Percentiles rank a stretch among this genome's conserved stretches.
phyloP scores from a whole-genome alignment of 2,797 vertebrate genomes.

The Centropyge bicolor region DNA sequence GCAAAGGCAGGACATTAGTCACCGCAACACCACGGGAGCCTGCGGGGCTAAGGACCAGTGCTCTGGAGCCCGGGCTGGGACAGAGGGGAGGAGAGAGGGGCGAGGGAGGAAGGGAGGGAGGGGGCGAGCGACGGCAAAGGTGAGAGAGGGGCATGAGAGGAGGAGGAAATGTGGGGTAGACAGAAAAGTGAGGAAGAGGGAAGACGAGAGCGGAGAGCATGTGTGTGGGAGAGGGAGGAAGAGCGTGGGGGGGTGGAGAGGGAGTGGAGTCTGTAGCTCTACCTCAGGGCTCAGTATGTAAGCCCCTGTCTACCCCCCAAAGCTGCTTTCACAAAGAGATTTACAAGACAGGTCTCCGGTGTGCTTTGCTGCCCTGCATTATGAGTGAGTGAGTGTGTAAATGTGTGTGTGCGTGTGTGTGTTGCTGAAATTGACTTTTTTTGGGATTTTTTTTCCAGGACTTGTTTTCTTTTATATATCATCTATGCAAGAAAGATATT shows the following conservation, averaged over 20 bases:
- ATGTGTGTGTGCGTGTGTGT: slow-evolving; percentile 42
- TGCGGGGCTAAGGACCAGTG: slow-evolving; percentile 84
- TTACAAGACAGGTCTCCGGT: slow-evolving; percentile 88
- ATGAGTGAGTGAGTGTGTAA: slow-evolving; percentile 67
- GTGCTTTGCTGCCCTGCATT: slow-evolving; percentile 81
- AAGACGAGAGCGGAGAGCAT: slow-evolving; percentile 59
- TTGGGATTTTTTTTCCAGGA: slow-evolving; percentile 17
- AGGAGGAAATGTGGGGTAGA: slow-evolving; percentile 67
- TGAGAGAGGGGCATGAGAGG: slow-evolving; percentile 68
- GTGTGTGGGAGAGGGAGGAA: slow-evolving; percentile 79
- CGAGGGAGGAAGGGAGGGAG: slow-evolving; percentile 30
- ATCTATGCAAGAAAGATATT: slow-evolving; percentile 70
- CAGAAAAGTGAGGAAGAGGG: slow-evolving; percentile 66
- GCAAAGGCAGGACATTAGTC: slow-evolving; percentile 95
- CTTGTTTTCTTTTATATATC: slow-evolving; percentile 55
- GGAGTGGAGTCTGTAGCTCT: slow-evolving; percentile 80
- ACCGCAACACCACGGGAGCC: slow-evolving; percentile 91
- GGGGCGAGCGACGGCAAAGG: slow-evolving; percentile 66
- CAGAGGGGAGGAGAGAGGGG: slow-evolving; percentile 48
- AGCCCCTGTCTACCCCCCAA: slow-evolving; percentile 87
- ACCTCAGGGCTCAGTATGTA: slow-evolving; percentile 85
- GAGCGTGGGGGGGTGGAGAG: slow-evolving; percentile 69
- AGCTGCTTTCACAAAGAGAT: slow-evolving; percentile 89
- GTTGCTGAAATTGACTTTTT: slow-evolving; percentile 51
- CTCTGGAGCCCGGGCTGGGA: slow-evolving; percentile 71